Evolutionary conservation across 2,888 invertebrate species (phyloP), one percentile per base, ranked within the genome.

Genomic region (Junonia oenone): DNA sequence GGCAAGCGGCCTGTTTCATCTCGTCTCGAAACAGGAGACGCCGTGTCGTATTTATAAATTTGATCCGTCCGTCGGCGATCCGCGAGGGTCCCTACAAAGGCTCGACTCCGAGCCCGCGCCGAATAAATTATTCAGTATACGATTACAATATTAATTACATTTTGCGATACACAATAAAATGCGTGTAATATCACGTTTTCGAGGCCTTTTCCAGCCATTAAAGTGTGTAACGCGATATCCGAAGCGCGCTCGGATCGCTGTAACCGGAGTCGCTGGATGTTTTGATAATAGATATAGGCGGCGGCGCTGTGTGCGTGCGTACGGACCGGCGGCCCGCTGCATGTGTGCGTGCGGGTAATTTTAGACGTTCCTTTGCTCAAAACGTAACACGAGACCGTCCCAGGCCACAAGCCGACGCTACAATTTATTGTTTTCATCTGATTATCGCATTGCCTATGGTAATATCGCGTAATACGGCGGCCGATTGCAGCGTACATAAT

Each of bases 171-270:
- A 86, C 83, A 88, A 89, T 86, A 89, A 88, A 88, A 87, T 81
- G 81, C 87, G 86, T 88, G 86, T 89, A 87, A 89, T 89, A 87
- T 89, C 86, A 86, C 85, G 83, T 87, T 90, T 89, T 89, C 87
- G 90, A 88, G 90, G 90, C 87, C 89, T 89, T 89, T 90, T 90
- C 89, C 89, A 89, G 86, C 89, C 88, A 90, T 90, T 90, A 90
- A 90, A 89, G 89, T 85, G 83, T 88, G 90, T 86, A 90, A 90
- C 74, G 79, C 80, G 90, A 90, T 88, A 86, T 83, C 81, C 80
- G 86, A 86, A 89, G 88, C 88, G 84, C 89, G 87, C 85, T 88
- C 86, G 86, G 87, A 84, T 89, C 89, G 83, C 84, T 82, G 90
- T 88, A 90, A 90, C 84, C 81, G 75, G 88, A 90, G 80, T 76